Conservation (phyloP, 1,140 invertebrate genomes). For the Ectropis grisescens region DNA sequence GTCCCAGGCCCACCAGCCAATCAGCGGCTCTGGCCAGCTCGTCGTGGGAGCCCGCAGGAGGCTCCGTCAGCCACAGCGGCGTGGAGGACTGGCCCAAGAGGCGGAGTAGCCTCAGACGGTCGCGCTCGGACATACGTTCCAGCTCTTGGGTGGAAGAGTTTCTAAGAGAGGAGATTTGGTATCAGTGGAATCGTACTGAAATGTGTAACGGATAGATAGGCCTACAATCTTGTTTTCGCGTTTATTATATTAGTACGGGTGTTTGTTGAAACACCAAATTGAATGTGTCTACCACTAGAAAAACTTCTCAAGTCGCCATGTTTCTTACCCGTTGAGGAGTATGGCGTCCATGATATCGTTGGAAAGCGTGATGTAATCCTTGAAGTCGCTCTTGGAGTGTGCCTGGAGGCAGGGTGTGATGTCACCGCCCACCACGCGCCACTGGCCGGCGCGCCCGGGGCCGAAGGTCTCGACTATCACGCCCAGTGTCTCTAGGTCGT, state of each 20-base stretch:
- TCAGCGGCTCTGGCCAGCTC: conserved; percentile 42
- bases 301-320: too few species aligned
- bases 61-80: conserved; percentile 51
- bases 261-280: too few species aligned
- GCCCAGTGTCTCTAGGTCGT: conserved; percentile 71
- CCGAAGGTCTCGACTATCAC: conserved; percentile 72
- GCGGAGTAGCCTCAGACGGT: conserved; percentile 31
- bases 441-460: conserved; percentile 29
- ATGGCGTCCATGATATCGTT: conserved; percentile 70
- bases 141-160: conserved; percentile 45
- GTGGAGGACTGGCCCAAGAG: conserved; percentile 27
- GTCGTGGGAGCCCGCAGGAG: conserved; percentile 7
- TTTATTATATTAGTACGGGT: too few species aligned
- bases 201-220: too few species aligned
- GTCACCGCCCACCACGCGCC: conserved; percentile 67
- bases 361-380: conserved; percentile 70
- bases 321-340: conserved; percentile 73
- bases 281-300: too few species aligned
- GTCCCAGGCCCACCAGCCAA: conserved; percentile 48
- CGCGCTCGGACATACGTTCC: conserved; percentile 32
- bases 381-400: conserved; percentile 67
- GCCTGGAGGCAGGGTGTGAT: conserved; percentile 48
- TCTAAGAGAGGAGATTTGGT: too few species aligned
- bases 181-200: too few species aligned
- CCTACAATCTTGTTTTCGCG: too few species aligned